phyloP scores from a whole-genome alignment of 2,797 vertebrate species.

The Phaenicophaeus curvirostris region DNA sequence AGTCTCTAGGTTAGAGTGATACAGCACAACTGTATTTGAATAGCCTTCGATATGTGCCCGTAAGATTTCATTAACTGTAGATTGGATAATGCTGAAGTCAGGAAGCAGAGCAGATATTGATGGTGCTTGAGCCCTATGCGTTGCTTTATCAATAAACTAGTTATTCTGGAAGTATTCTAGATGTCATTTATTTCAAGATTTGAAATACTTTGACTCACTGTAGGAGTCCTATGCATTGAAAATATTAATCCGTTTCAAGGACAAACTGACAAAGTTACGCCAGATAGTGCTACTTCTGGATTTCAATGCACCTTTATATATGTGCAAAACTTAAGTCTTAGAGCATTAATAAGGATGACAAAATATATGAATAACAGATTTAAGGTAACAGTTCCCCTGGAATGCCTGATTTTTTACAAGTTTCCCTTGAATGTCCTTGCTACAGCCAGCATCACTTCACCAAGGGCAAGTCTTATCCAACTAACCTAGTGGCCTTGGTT shows the following conservation, averaged over 20 bases:
- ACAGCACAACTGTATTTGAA: neutral
- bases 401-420: neutral
- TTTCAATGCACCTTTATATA: neutral
- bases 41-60: neutral
- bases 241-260: neutral
- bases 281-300: neutral
- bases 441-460: neutral
- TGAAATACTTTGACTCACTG: neutral
- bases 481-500: neutral
- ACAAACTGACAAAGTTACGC: neutral
- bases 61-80: neutral
- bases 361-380: neutral
- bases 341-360: neutral
- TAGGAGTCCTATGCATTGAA: neutral
- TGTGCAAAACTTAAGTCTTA: neutral
- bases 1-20: neutral
- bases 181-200: neutral
- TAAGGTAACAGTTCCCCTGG: neutral
- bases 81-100: neutral
- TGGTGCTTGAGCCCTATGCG: neutral
- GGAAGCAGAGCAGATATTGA: neutral
- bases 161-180: neutral
- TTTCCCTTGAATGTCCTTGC: neutral
- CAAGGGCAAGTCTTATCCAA: neutral
- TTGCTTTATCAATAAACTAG: neutral